Evolutionary conservation across 2,888 invertebrate species (phyloP).

Genomic region (Alsophila aescularia): DNA sequence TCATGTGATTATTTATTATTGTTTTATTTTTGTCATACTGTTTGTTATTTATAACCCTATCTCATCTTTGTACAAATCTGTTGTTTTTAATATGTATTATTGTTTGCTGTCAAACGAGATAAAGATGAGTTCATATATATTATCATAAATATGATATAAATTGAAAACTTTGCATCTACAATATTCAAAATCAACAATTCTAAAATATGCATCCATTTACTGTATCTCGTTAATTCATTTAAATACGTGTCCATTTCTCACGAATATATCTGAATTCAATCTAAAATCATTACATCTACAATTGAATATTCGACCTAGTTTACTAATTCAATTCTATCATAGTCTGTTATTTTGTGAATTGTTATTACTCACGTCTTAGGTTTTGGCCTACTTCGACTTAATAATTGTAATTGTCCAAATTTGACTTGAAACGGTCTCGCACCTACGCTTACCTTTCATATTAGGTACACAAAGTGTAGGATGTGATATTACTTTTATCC

Average conservation of each 20-base stretch:
- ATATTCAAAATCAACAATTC: background rate
- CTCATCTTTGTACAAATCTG: background rate
- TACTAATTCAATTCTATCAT: conserved; percentile 31
- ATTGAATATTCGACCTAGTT: conserved; percentile 34
- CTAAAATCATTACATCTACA: conserved; percentile 13
- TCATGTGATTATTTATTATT: background rate
- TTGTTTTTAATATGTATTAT: background rate
- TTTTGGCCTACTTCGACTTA: conserved; percentile 57
- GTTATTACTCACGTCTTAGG: conserved; percentile 56
- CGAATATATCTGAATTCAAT: conserved; percentile 1
- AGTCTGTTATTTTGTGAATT: conserved; percentile 48
- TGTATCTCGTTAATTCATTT: background rate
- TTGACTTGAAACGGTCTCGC: conserved; percentile 39
- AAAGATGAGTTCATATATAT: background rate
- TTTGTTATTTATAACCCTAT: background rate
- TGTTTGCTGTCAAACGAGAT: conserved; percentile 1
- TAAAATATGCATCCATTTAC: background rate
- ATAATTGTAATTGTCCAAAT: conserved; percentile 65
- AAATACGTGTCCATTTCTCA: background rate
- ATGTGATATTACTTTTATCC: conserved; percentile 25
- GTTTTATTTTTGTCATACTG: background rate
- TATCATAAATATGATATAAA: background rate
- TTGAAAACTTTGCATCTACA: background rate
- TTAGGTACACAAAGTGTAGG: conserved; percentile 46
- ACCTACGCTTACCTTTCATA: conserved; percentile 39